Conservation (phyloP, 2,113 vertebrate species). For the Brachyistius frenatus region DNA sequence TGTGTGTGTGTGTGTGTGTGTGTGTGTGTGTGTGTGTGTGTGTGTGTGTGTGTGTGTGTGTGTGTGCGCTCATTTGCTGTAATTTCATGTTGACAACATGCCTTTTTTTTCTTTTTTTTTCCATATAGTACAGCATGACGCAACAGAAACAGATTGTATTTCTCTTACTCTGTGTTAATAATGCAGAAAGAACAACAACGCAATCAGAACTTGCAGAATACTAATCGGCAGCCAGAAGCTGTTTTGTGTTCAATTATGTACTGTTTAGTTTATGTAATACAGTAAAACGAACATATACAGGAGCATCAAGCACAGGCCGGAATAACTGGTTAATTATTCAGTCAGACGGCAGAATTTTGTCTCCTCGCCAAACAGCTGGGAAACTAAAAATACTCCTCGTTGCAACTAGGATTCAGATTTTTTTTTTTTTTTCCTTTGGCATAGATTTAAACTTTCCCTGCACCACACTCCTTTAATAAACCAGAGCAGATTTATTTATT, state of each 20-base stretch:
- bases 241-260: constrained; percentile 43
- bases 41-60: too few species aligned
- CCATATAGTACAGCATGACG: neutral
- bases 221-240: constrained; percentile 58
- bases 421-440: too few species aligned
- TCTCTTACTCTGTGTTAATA: constrained; percentile 7
- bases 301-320: neutral
- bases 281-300: neutral
- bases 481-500: neutral
- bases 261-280: constrained; percentile 40
- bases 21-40: too few species aligned
- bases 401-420: neutral
- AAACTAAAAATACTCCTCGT: constrained; percentile 2
- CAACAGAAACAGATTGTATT: constrained; percentile 24
- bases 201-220: constrained; percentile 23
- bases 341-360: neutral
- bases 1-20: too few species aligned
- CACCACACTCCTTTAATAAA: neutral
- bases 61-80: too few species aligned
- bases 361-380: constrained; percentile 6
- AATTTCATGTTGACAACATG: too few species aligned
- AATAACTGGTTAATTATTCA: constrained; percentile 21
- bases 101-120: too few species aligned
- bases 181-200: constrained; percentile 35
- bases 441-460: too few species aligned